Percentiles rank a stretch among this genome's conserved stretches.
phyloP scores from a whole-genome alignment of 2,888 invertebrate genomes.

The Nomada flava region DNA sequence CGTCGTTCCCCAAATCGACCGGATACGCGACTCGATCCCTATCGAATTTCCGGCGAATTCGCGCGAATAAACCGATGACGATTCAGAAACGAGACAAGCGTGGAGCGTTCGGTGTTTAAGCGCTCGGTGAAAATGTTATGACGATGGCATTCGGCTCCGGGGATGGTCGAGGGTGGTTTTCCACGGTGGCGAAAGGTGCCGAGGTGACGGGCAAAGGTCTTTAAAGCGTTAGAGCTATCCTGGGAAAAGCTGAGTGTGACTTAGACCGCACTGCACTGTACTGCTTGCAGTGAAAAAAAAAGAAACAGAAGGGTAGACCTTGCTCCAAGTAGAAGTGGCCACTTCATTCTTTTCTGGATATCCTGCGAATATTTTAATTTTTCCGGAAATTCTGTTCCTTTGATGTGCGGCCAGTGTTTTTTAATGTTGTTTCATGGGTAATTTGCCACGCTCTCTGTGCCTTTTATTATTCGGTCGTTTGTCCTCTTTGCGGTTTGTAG shows the following conservation, averaged over 20 bases:
- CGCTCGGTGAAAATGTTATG: slow-evolving; percentile 3
- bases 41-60: slow-evolving; percentile 1
- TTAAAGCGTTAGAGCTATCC: not conserved
- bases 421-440: too few species aligned
- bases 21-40: not conserved
- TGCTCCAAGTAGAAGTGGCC: too few species aligned
- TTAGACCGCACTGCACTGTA: not conserved
- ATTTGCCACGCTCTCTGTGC: too few species aligned
- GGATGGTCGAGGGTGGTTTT: slow-evolving; percentile 19
- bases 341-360: too few species aligned
- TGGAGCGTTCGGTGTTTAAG: not conserved
- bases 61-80: not conserved
- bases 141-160: slow-evolving; percentile 18
- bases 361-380: too few species aligned
- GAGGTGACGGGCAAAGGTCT: slow-evolving; percentile 23
- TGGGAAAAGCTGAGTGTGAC: slow-evolving; percentile 10
- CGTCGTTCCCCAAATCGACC: not conserved
- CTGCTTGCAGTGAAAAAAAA: too few species aligned
- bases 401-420: too few species aligned
- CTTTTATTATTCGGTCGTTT: too few species aligned
- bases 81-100: slow-evolving; percentile 10
- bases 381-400: too few species aligned
- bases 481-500: too few species aligned
- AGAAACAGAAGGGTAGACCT: too few species aligned
- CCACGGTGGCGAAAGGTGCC: not conserved